phyloP scores from a whole-genome alignment of 2,797 vertebrate species.

The Artibeus jamaicensis region DNA sequence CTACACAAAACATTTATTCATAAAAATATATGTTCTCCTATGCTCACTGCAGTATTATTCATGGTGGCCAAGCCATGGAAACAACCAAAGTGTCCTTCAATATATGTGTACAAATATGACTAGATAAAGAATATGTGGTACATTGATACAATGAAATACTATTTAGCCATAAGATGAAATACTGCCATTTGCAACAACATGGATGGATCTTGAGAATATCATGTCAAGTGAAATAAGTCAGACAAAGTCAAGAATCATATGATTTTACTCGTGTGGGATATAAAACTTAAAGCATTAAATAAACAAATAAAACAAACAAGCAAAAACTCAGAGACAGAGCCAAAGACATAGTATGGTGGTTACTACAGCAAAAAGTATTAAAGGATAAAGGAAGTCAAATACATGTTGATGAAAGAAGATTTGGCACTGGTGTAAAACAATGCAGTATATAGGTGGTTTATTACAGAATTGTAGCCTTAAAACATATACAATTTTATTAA shows the following conservation, averaged over 20 bases:
- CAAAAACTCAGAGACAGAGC: background rate
- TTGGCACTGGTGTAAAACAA: too few relatives aligned
- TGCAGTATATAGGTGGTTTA: too few relatives aligned
- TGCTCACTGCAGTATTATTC: too few relatives aligned
- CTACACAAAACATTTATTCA: too few relatives aligned
- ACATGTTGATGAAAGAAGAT: too few relatives aligned
- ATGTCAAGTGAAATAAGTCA: background rate
- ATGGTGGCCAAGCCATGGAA: too few relatives aligned
- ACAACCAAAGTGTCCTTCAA: background rate
- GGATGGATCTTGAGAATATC: background rate
- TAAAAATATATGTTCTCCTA: too few relatives aligned
- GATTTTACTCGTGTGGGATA: background rate
- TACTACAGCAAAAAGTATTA: background rate
- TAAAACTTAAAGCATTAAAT: background rate
- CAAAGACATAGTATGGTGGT: background rate
- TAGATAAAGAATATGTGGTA: background rate
- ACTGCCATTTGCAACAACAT: background rate
- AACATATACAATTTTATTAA: background rate
- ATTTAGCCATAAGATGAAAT: background rate
- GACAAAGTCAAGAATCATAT: background rate
- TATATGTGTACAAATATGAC: too few relatives aligned
- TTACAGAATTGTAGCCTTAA: background rate
- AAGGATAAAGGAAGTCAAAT: background rate
- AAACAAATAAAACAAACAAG: background rate
- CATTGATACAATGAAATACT: background rate